Base-by-base conservation (phyloP, 2,888 invertebrate species). In the Kuschelorhynchus macadamiae region DNA sequence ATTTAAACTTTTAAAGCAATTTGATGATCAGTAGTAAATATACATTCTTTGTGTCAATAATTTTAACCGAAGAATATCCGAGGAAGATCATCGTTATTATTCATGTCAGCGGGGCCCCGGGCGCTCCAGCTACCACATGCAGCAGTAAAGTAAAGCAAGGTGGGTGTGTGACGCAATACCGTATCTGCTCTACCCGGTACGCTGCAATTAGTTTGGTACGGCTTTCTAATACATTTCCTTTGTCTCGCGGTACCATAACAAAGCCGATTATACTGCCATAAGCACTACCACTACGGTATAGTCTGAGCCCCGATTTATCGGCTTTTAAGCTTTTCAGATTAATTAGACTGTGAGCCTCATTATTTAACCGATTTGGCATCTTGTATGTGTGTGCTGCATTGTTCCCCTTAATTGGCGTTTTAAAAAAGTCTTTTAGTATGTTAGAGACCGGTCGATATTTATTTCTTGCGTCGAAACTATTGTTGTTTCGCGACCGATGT, bases 161-260 rank as follows among this genome's bases (percentile, higher is more conserved):
- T 67, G 61, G 66, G 61, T 42, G 66, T 65, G 66, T 52, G 39
- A 65, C 17, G 59, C 52, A 64, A 64, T 17, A 36, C 18, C 49
- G 46, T 47, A 66, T 39, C 44, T 53, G 39, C 36, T 53, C 21
- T 33, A 53, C 42, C 21, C 14, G 44, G 36, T 46, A 47, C 39
- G 36, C 30, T 50, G 57, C 67, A 67, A 67, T 67, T 62, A 67
- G 67, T 60, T 53, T 56, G 55, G 49, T 67, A 49, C 49, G 62
- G 63, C 68, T 68, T 68, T 68, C 68, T 63, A 68, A 68, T 67
- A 56, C 59, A 63, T 63, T 68, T 68, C 46, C 68, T 68, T 68
- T 68, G 68, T 68, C 53, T 63, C 17, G 56, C 67, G 67, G 62
- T 67, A 61, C 56, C 41, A 62, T 61, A 55, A 56, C 60, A 49